Evolutionary conservation across 2,888 invertebrate genomes (phyloP).

Genomic region (Pseudolycoriella hygida): DNA sequence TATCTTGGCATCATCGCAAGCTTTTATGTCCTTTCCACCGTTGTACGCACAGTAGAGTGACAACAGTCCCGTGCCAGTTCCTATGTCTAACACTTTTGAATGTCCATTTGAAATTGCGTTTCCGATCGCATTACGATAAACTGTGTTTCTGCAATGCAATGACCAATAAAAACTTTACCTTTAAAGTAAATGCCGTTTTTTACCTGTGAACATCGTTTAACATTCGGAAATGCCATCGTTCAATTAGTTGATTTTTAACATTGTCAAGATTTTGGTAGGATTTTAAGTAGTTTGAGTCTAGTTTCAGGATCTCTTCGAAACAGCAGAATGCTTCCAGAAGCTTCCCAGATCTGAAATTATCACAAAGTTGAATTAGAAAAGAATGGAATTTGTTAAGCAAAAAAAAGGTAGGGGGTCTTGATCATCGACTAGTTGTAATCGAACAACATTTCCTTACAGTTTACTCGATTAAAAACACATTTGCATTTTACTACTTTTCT

Average conservation of each 20-base stretch:
- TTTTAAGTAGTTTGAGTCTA: conserved; percentile 30
- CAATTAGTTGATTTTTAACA: conserved; percentile 46
- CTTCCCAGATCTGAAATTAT: conserved; percentile 10
- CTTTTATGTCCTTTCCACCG: conserved; percentile 37
- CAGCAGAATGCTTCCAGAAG: conserved; percentile 11
- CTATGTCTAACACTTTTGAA: conserved; percentile 50
- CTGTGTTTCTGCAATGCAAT: conserved; percentile 37
- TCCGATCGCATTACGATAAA: conserved; percentile 44
- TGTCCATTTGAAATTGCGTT: conserved; percentile 30
- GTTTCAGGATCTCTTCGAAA: conserved; percentile 9
- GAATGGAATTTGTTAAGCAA: background rate
- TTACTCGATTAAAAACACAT: too few species aligned
- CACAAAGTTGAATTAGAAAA: background rate
- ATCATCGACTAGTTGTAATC: too few species aligned
- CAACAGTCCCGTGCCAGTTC: conserved; percentile 58
- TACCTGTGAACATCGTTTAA: conserved; percentile 48
- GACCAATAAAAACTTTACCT: too few species aligned
- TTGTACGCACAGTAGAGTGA: conserved; percentile 42
- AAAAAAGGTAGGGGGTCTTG: too few species aligned
- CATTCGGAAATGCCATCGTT: conserved; percentile 72
- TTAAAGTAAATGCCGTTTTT: too few species aligned
- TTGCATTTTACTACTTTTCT: too few species aligned
- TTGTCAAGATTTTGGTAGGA: conserved; percentile 51
- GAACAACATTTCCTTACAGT: too few species aligned
- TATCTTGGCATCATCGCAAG: conserved; percentile 46